Conservation (phyloP, 2,888 invertebrate genomes). For the Petrolisthes cinctipes region DNA sequence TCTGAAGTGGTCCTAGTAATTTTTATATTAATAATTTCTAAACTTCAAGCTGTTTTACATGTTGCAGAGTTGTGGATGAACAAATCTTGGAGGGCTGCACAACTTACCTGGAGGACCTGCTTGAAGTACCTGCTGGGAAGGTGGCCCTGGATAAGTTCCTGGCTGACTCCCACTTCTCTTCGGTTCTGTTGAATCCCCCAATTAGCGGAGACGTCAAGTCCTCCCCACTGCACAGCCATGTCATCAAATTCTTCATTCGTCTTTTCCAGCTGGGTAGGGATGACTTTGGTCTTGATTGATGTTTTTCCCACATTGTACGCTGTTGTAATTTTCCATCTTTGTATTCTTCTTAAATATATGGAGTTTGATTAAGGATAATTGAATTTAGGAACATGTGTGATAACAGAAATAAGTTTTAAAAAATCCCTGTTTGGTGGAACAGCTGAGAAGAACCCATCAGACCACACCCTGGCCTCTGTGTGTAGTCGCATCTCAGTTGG, state of each 20-base stretch:
- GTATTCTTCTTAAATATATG: neutral
- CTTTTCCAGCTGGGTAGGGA: conserved; percentile 74
- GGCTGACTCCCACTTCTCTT: conserved; percentile 76
- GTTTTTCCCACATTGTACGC: neutral
- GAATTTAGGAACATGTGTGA: neutral
- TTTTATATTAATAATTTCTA: neutral
- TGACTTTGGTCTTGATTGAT: neutral
- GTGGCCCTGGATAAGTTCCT: conserved; percentile 88
- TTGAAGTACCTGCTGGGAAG: conserved; percentile 85
- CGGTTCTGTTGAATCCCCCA: conserved; percentile 84
- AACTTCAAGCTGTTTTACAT: neutral
- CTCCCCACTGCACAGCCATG: conserved; percentile 68
- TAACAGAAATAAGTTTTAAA: no score
- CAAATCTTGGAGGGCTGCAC: conserved; percentile 78
- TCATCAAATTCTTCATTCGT: conserved; percentile 84
- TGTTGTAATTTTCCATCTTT: neutral
- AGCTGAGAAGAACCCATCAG: conserved; percentile 75
- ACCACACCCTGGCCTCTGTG: conserved; percentile 75
- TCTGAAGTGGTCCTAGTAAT: no score
- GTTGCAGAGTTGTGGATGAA: conserved; percentile 74
- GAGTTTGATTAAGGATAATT: neutral
- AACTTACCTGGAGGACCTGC: conserved; percentile 86
- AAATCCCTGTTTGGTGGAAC: neutral
- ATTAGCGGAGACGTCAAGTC: conserved; percentile 68
- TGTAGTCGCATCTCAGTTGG: conserved; percentile 63